Evolutionary conservation across 2,888 invertebrate species (phyloP), one percentile per base, ranked within the genome.

Genomic region (Muscina levida): DNA sequence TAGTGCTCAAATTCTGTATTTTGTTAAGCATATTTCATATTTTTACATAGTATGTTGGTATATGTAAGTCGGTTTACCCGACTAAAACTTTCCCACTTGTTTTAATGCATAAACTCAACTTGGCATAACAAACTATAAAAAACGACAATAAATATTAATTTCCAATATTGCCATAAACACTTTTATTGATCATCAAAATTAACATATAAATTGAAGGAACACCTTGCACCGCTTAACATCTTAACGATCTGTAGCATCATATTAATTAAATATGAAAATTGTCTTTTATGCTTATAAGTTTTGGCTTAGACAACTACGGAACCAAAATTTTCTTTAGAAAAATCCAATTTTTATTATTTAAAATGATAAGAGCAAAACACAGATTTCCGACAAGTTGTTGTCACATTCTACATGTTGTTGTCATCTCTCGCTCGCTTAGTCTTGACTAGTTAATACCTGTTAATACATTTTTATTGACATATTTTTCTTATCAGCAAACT

Each of bases 401-500:
- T 11, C 62, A 22, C 62, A 62, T 19, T 42, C 6, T 59, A 8
- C 39, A 15, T 11, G 56, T 26, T 31, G 26, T 56, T 42, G 39
- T 8, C 22, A 17, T 59, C 3, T 19, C 19, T 42, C 59, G n/a
- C 22, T 42, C 13, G 31, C n/a, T n/a, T n/a, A n/a, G n/a, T 56
- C 24, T 42, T 19, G 26, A 22, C 17, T 59, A 39, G 62, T 62
- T 62, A 62, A 62, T 42, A 22, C 13, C 39, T 39, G 22, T 62
- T 62, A 62, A 62, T 62, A 62, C 62, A 39, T 19, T 62, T 62
- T 62, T 62, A 62, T 62, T 62, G 62, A 62, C 62, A 62, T 42
- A 62, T 62, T 62, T 62, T 37, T 22, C 11, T 62, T 62, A 62
- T 62, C 62, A 42, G 39, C 42, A 62, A 11, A 3, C 53, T 53